phyloP scores from a whole-genome alignment of 2,113 vertebrate genomes.

The Felis chaus region DNA sequence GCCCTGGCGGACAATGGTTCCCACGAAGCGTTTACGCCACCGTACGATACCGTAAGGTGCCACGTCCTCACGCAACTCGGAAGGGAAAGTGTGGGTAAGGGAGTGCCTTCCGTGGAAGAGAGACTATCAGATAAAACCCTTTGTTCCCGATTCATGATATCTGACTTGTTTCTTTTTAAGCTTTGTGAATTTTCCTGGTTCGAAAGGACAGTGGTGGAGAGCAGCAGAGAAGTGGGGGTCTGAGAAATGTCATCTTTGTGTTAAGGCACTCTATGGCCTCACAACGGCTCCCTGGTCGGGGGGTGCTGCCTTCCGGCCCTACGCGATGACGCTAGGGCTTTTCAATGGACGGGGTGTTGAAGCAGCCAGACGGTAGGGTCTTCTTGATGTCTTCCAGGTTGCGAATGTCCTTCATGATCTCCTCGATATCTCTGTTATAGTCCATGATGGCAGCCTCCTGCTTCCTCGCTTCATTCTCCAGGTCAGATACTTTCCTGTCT shows the following conservation, averaged over 20 bases:
- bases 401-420: slow-evolving; percentile 94
- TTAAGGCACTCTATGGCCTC: slow-evolving; percentile 86
- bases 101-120: slow-evolving; percentile 70
- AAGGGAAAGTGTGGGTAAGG: slow-evolving; percentile 72
- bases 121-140: slow-evolving; percentile 79
- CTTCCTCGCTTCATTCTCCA: slow-evolving; percentile 90
- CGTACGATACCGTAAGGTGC: slow-evolving; percentile 60
- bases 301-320: slow-evolving; percentile 67
- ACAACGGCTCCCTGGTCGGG: slow-evolving; percentile 69
- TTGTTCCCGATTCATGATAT: slow-evolving; percentile 81
- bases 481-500: slow-evolving; percentile 92
- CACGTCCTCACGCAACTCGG: slow-evolving; percentile 66
- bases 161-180: slow-evolving; percentile 82
- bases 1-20: slow-evolving; percentile 63
- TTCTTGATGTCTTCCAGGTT: slow-evolving; percentile 98
- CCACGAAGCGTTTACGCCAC: slow-evolving; percentile 63
- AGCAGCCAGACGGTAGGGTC: slow-evolving; percentile 95
- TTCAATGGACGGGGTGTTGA: slow-evolving; percentile 96
- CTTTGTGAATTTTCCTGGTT: slow-evolving; percentile 81
- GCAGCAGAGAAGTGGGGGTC: slow-evolving; percentile 80
- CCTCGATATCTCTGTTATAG: slow-evolving; percentile 94
- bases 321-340: slow-evolving; percentile 83
- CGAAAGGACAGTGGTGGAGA: slow-evolving; percentile 80
- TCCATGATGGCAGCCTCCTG: slow-evolving; percentile 93
- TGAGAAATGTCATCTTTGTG: slow-evolving; percentile 88